Conservation (phyloP, 2,888 invertebrate species). For the Orthonychiurus folsomi region DNA sequence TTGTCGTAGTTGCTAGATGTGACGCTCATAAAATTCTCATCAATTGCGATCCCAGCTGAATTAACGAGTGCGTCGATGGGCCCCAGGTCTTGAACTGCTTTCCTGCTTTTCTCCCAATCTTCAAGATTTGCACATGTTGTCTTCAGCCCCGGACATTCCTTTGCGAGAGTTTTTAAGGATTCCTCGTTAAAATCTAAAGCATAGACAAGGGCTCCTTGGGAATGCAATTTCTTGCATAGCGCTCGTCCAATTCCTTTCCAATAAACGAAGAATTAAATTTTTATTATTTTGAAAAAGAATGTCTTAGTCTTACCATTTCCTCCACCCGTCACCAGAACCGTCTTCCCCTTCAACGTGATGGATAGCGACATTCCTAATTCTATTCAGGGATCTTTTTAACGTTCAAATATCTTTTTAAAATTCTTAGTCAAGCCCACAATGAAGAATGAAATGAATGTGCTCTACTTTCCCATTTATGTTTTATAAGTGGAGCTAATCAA, state of each 20-base stretch:
- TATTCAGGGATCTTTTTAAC: too few relatives aligned
- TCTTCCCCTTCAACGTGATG: conserved; percentile 61
- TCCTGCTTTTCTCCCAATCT: conserved; percentile 58
- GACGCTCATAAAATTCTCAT: background rate
- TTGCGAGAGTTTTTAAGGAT: conserved; percentile 56
- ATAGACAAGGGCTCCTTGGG: conserved; percentile 57
- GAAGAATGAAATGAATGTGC: too few relatives aligned
- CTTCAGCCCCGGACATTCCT: conserved; percentile 52
- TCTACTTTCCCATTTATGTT: too few relatives aligned
- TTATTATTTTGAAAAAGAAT: background rate
- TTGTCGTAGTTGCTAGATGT: background rate
- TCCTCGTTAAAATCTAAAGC: conserved; percentile 63
- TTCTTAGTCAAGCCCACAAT: too few relatives aligned
- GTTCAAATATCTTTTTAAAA: too few relatives aligned
- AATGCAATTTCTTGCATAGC: conserved; percentile 17
- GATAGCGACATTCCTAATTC: conserved; percentile 49
- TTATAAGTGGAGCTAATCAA: too few relatives aligned
- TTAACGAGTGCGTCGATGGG: background rate
- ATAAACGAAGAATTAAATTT: background rate
- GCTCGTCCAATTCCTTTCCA: conserved; percentile 57
- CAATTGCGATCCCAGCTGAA: background rate
- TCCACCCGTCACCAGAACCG: conserved; percentile 76
- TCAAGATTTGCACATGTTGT: conserved; percentile 61
- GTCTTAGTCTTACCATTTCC: conserved; percentile 59
- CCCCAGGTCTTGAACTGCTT: background rate